Conservation (phyloP, 2,797 vertebrate genomes). For the Myripristis jacobus region DNA sequence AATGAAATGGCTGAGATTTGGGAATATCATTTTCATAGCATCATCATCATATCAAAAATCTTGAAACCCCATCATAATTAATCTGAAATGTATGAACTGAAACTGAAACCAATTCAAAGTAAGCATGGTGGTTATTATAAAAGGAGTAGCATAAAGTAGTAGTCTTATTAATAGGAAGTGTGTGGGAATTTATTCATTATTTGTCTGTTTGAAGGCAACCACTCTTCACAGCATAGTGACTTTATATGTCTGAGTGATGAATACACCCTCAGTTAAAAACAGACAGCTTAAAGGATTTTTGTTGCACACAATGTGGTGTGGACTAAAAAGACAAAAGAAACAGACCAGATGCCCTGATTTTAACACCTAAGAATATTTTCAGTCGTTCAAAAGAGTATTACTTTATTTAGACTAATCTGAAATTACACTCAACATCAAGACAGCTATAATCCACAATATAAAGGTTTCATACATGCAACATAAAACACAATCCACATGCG, state of each 20-base stretch:
- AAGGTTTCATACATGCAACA: slow-evolving; percentile 12
- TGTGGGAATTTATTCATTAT: too few relatives aligned
- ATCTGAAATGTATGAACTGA: slow-evolving; percentile 45
- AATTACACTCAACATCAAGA: slow-evolving; percentile 31
- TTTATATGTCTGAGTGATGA: too few relatives aligned
- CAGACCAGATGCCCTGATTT: neutral
- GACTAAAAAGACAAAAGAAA: slow-evolving; percentile 6
- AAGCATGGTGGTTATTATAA: neutral
- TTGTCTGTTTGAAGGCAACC: too few relatives aligned
- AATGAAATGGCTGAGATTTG: slow-evolving; percentile 19
- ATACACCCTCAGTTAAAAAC: neutral
- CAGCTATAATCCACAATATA: slow-evolving; percentile 29
- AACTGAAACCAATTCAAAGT: slow-evolving; percentile 54
- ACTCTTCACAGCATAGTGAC: too few relatives aligned
- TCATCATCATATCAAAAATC: neutral
- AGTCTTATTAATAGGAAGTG: neutral
- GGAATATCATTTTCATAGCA: slow-evolving; percentile 4
- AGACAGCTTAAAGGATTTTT: neutral
- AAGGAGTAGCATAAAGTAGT: neutral
- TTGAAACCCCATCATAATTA: slow-evolving; percentile 1
- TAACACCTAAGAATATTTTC: neutral
- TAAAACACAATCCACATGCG: neutral
- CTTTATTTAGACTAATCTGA: slow-evolving; percentile 44
- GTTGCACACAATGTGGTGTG: neutral
- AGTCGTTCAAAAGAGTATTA: neutral